Percentiles rank a stretch among this genome's conserved stretches.
phyloP scores from a whole-genome alignment of 2,888 invertebrate genomes.

The Fissipunctia ypsillon region DNA sequence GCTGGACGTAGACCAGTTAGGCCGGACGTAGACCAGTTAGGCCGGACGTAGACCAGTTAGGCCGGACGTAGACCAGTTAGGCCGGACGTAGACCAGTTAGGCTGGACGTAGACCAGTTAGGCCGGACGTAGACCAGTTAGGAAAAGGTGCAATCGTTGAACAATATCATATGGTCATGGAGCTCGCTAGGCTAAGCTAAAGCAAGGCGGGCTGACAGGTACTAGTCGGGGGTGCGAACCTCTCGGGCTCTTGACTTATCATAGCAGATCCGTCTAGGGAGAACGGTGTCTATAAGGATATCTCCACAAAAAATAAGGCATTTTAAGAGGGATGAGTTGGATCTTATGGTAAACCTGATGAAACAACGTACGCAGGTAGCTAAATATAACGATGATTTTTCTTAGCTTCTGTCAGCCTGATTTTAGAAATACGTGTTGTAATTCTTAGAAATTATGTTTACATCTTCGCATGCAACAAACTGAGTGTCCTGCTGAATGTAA shows the following conservation, averaged over 20 bases:
- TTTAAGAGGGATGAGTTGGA: too few relatives aligned
- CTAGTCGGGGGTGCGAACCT: neutral
- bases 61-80: too few relatives aligned
- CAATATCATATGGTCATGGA: neutral
- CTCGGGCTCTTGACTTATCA: neutral
- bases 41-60: too few relatives aligned
- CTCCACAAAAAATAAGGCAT: neutral
- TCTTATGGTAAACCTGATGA: neutral
- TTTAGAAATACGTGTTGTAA: constrained; percentile 35
- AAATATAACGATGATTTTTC: neutral
- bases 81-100: too few relatives aligned
- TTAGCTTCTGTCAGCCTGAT: constrained; percentile 31
- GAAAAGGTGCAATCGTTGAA: too few relatives aligned
- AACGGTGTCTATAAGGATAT: neutral
- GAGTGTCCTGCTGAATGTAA: constrained; percentile 52
- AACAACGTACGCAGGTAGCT: too few relatives aligned
- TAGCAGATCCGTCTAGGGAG: neutral
- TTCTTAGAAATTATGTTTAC: constrained; percentile 34
- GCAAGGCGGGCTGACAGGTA: neutral
- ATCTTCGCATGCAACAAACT: constrained; percentile 43
- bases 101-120: too few relatives aligned
- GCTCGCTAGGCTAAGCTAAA: too few relatives aligned
- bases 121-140: too few relatives aligned
- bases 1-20: too few relatives aligned
- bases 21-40: too few relatives aligned